Percentiles rank a stretch among this genome's conserved stretches.
Evolutionary conservation across 2,888 invertebrate genomes (phyloP).

Genomic region (Chloromyia formosa): DNA sequence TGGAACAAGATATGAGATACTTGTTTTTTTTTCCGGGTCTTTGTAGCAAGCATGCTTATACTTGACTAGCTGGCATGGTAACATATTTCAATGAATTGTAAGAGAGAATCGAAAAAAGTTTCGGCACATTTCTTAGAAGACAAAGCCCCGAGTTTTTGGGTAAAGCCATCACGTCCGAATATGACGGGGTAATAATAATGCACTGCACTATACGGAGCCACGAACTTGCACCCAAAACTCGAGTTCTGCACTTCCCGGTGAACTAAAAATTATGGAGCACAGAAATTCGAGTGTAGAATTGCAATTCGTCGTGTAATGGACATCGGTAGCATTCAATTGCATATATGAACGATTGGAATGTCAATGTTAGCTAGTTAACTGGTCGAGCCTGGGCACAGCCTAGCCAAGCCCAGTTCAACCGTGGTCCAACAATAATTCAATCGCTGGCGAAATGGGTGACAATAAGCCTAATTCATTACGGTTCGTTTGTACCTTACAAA

Average conservation of each 20-base stretch:
- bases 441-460: slow-evolving; percentile 27
- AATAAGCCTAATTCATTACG: slow-evolving; percentile 33
- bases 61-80: background rate
- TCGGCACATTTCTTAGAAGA: no score
- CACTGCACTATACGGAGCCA: no score
- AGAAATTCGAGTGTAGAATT: slow-evolving; percentile 45
- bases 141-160: no score
- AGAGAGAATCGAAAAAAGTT: no score
- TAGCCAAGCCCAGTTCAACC: background rate
- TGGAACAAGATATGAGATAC: background rate
- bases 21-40: background rate
- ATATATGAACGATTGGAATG: slow-evolving; percentile 47
- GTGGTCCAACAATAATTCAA: slow-evolving; percentile 18
- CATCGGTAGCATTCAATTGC: slow-evolving; percentile 38
- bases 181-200: no score
- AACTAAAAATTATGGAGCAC: slow-evolving; percentile 37
- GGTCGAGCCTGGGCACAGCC: slow-evolving; percentile 42
- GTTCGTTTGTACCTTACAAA: slow-evolving; percentile 25
- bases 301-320: slow-evolving; percentile 44
- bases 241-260: no score
- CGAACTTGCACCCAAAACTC: no score
- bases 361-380: slow-evolving; percentile 50
- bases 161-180: no score
- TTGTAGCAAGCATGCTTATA: background rate
- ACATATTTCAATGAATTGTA: background rate